Evolutionary conservation across 2,888 invertebrate species (phyloP), one percentile per base, ranked within the genome.

Genomic region (Geotrupes spiniger): DNA sequence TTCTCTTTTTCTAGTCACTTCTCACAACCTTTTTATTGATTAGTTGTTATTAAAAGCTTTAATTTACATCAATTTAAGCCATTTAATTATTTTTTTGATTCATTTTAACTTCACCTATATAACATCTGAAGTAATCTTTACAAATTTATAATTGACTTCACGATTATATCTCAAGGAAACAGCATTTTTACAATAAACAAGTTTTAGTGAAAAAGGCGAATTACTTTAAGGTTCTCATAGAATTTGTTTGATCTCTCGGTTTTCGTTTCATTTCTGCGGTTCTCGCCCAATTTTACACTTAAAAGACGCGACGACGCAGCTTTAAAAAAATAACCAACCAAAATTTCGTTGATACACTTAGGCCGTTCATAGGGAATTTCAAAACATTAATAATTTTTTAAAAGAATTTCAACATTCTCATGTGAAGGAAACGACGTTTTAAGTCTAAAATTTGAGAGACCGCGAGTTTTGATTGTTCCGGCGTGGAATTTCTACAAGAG

Each of bases 1-100:
- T 46, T 39, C 31, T 40, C 49, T 40, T 38, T 44, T 50, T 59
- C 49, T 62, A 56, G 53, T 63, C 60, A 61, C 55, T 55, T 60
- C 60, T 69, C 70, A 69, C 70, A 69, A 70, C 69, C 70, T 60
- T 70, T 61, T 65, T 66, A 63, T 65, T 67, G 66, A 67, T 68
- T 65, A 53, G 61, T 53, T 50, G 50, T 59, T 55, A 57, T 52
- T 50, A 49, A 55, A 48, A 44, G 28, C 39, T 43, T 42, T 14
- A 29, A 25, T 46, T 46, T 49, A 49, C 43, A 49, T 53, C 46
- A 46, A 52, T 47, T 21, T 42, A 31, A 42, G 33, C 33, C 33
- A 33, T 33, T 33, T 33, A 33, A 8, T 33, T 33, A 33, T 33
- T 33, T 29, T 10, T 38, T 17, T 42, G 12, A 15, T 31, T 36